A percentile compares a stretch with the other conserved stretches of the same genome.
Evolutionary conservation across 1,140 invertebrate species (phyloP).

Genomic region (Cydia pomonella): DNA sequence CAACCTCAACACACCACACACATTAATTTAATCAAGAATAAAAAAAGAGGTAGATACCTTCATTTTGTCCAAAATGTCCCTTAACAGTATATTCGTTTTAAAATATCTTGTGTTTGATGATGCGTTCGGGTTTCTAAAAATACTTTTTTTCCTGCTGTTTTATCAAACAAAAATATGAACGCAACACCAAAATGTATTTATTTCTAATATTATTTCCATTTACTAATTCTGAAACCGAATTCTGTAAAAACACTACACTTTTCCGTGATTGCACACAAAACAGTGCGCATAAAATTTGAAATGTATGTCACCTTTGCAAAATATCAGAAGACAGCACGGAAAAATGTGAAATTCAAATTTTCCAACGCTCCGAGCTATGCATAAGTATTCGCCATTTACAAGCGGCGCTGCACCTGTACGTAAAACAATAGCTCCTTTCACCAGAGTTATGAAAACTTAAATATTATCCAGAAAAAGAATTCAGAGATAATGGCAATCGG

Average conservation of each 20-base stretch:
- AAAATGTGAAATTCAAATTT: constrained; percentile 30
- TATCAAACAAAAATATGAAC: too few species aligned
- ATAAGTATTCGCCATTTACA: constrained; percentile 27
- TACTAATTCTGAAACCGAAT: neutral
- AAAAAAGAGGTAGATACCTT: too few species aligned
- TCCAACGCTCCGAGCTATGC: neutral
- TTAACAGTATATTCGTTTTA: too few species aligned
- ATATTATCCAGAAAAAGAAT: constrained; percentile 12
- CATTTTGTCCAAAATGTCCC: too few species aligned
- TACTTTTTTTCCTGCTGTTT: too few species aligned
- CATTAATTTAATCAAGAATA: too few species aligned
- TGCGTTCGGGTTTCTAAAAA: too few species aligned
- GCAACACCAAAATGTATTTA: too few species aligned
- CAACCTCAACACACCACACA: too few species aligned
- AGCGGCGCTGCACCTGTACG: neutral
- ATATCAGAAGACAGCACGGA: constrained; percentile 4
- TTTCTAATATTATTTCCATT: too few species aligned
- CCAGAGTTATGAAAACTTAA: constrained; percentile 24
- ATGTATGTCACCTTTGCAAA: constrained; percentile 29
- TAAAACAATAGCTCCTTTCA: constrained; percentile 28
- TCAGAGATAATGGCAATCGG: constrained; percentile 6
- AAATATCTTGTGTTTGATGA: too few species aligned
- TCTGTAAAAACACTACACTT: neutral
- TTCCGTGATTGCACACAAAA: neutral
- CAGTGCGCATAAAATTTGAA: neutral